Evolutionary conservation across 2,797 vertebrate genomes (phyloP), one percentile per base, ranked within the genome.

Genomic region (Crenichthys baileyi): DNA sequence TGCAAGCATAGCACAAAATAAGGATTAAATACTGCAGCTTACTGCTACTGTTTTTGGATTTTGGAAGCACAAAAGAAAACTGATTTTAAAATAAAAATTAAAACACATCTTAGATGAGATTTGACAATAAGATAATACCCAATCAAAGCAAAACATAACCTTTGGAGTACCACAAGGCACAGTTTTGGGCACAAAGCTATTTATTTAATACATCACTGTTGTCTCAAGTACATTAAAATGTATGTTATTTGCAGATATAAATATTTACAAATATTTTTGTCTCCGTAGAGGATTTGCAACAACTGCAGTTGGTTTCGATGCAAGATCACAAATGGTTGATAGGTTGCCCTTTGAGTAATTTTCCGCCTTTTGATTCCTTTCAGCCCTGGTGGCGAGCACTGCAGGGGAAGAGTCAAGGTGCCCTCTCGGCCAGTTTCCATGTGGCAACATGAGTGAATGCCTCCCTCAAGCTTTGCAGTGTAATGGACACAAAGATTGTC

Each of bases 361-460:
- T 29, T 46, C 5, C 29, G 41, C 12, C 6, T 44, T 61, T 73
- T 16, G 75, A 2, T 67, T 31, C 39, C 6, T 70, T 73, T 29
- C 87, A 86, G 84, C 63, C 0, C 75, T 93, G 79, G 81, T 83
- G 55, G 75, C 91, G 83, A 89, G 83, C 79, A 80, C 76, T 75
- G 83, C n/a, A 18, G 70, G 80, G 50, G 48, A 12, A 58, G 81
- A 81, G 53, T 48, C 70, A 7, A 16, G 70, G 39, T 97, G 96
- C 79, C 95, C 91, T 3, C 94, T 96, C 0, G 95, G 94, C 18
- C 95, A 95, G 78, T 97, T 97, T 70, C 96, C 96, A n/a, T 96
- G 96, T 78, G 96, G 96, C 58, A 97, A 97, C 85, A 88, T 94
- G 61, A 96, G 76, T 0, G 90, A 89, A 2, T 97, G 96, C 67